A percentile compares a stretch with the other conserved stretches of the same genome.
These are phyloP conservation scores for Acropternis orthonyx DNA, from an alignment of 2,797 vertebrate species.

Conservation along the genomic window DNA sequence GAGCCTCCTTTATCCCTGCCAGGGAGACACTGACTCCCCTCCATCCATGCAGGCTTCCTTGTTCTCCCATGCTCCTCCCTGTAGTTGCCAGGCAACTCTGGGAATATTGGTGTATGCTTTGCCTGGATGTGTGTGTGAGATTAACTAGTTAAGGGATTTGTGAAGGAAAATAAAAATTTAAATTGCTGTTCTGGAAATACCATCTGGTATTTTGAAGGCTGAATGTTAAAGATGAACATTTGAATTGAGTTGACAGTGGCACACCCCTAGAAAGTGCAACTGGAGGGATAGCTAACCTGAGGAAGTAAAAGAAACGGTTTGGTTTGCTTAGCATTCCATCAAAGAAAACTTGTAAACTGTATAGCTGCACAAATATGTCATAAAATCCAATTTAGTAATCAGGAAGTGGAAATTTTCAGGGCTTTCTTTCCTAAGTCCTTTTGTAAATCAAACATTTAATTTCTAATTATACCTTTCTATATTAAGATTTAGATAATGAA, in stretches of 20 bases:
- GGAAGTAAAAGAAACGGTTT: neutral
- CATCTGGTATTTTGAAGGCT: slow-evolving; percentile 60
- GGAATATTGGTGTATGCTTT: slow-evolving; percentile 65
- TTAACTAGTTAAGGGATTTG: slow-evolving; percentile 77
- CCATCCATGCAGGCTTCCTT: slow-evolving; percentile 66
- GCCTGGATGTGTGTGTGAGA: slow-evolving; percentile 51
- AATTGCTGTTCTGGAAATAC: slow-evolving; percentile 54
- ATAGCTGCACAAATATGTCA: neutral
- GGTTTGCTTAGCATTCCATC: neutral
- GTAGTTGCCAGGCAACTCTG: slow-evolving; percentile 81
- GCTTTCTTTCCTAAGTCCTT: neutral
- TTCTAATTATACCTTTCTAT: neutral
- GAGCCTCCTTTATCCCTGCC: slow-evolving; percentile 56
- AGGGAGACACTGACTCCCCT: slow-evolving; percentile 48
- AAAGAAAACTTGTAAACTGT: neutral
- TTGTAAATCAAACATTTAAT: neutral
- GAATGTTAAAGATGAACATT: slow-evolving; percentile 28
- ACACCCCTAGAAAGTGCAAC: neutral
- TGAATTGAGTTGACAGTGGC: slow-evolving; percentile 17
- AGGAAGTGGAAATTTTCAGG: neutral
- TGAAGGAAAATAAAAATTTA: slow-evolving; percentile 40
- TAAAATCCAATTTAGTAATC: neutral
- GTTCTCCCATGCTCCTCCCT: slow-evolving; percentile 71
- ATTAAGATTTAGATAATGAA: neutral
- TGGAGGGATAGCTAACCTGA: slow-evolving; percentile 8